Evolutionary conservation across 2,797 vertebrate genomes (phyloP).

Genomic region (Poeciliopsis presidionis): DNA sequence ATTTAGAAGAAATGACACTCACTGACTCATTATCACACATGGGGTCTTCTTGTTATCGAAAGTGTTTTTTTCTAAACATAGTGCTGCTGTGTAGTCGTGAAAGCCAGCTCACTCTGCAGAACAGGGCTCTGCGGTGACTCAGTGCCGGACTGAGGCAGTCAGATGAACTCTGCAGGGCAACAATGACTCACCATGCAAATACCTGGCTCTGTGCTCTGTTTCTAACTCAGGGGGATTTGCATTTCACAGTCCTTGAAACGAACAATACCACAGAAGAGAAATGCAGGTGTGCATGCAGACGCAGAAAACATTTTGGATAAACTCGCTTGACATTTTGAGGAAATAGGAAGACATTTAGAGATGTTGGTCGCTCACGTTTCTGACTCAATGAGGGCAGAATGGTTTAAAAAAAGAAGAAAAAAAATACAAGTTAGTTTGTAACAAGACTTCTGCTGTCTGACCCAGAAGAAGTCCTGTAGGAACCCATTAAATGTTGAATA

Average conservation of each 20-base stretch:
- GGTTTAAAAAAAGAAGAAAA: neutral
- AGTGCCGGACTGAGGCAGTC: slow-evolving; percentile 42
- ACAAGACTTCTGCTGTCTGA: neutral
- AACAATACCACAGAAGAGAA: slow-evolving; percentile 14
- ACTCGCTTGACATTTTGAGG: neutral
- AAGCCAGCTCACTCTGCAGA: slow-evolving; percentile 21
- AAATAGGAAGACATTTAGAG: neutral
- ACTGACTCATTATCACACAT: slow-evolving; percentile 20
- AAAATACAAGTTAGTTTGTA: neutral
- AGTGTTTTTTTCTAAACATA: slow-evolving; percentile 27
- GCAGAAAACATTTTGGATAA: too few relatives aligned
- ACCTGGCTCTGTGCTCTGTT: slow-evolving; percentile 27
- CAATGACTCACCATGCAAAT: slow-evolving; percentile 70
- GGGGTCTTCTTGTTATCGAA: slow-evolving; percentile 7
- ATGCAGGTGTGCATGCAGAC: neutral
- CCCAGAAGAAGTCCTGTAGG: neutral
- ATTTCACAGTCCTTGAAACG: slow-evolving; percentile 31
- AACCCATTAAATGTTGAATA: neutral
- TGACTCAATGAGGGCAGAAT: slow-evolving; percentile 1
- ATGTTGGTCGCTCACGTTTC: neutral
- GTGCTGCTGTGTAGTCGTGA: slow-evolving; percentile 13
- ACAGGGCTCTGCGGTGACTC: slow-evolving; percentile 56
- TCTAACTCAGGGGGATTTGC: slow-evolving; percentile 59
- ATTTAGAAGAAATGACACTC: slow-evolving; percentile 23
- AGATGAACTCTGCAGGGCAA: slow-evolving; percentile 37